Percentiles rank a stretch among this genome's conserved stretches.
These are phyloP conservation scores for Caenorhabditis doughertyi DNA, from an alignment of 2,888 invertebrate species.

Conservation along the genomic window DNA sequence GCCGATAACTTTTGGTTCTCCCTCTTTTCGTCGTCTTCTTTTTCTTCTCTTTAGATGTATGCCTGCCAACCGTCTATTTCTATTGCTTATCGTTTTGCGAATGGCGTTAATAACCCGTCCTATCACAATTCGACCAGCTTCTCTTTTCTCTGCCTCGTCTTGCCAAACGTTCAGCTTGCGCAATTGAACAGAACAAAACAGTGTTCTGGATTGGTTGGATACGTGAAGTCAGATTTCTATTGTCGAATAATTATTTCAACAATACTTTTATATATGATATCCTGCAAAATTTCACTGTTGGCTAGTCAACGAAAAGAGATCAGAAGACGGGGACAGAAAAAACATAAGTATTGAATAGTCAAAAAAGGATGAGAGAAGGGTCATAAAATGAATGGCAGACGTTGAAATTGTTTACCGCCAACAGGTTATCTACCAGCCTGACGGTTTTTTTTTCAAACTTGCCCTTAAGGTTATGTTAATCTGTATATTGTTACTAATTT, in stretches of 20 bases:
- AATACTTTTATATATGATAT: not conserved
- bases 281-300: slow-evolving; percentile 29
- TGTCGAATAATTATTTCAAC: slow-evolving; percentile 12
- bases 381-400: slow-evolving; percentile 54
- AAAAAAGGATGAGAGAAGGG: slow-evolving; percentile 55
- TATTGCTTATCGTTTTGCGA: slow-evolving; percentile 57
- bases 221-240: slow-evolving; percentile 21
- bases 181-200: slow-evolving; percentile 58
- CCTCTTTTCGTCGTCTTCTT: slow-evolving; percentile 38
- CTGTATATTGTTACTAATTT: slow-evolving; percentile 1
- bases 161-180: slow-evolving; percentile 38
- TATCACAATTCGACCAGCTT: slow-evolving; percentile 64
- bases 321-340: slow-evolving; percentile 28
- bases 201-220: slow-evolving; percentile 49
- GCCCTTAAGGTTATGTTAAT: slow-evolving; percentile 3
- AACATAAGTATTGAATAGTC: slow-evolving; percentile 49
- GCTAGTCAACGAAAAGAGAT: not conserved
- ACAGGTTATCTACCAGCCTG: slow-evolving; percentile 52
- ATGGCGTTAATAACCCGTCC: slow-evolving; percentile 64
- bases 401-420: slow-evolving; percentile 48
- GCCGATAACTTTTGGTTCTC: slow-evolving; percentile 59
- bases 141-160: slow-evolving; percentile 31
- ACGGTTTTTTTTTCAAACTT: slow-evolving; percentile 25
- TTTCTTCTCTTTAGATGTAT: slow-evolving; percentile 34
- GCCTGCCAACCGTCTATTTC: slow-evolving; percentile 52